Percentiles rank a stretch among this genome's conserved stretches.
Conservation (phyloP, 2,797 vertebrate species). For the Notolabrus celidotus region DNA sequence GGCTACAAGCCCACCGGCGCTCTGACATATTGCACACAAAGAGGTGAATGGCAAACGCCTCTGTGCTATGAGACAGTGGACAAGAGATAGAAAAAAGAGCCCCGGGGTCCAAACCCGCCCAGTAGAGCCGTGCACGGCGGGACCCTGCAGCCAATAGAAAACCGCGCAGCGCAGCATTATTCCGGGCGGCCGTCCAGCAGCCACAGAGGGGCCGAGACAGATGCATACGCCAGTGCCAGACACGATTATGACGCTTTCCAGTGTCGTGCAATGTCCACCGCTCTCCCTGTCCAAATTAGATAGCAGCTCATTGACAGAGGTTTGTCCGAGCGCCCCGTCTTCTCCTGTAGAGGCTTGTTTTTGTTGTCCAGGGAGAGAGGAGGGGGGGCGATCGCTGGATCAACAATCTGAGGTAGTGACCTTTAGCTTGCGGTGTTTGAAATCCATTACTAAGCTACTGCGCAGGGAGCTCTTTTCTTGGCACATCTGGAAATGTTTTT, state of each 20-base stretch:
- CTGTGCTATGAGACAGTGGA: constrained; percentile 68
- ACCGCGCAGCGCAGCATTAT: constrained; percentile 81
- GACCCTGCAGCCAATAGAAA: constrained; percentile 79
- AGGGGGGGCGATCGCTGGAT: constrained; percentile 34
- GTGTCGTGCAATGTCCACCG: constrained; percentile 63
- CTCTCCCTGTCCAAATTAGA: constrained; percentile 64
- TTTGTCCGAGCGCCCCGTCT: constrained; percentile 26
- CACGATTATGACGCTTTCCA: constrained; percentile 86
- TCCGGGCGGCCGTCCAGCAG: constrained; percentile 88
- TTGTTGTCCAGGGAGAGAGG: constrained; percentile 36
- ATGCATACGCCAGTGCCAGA: constrained; percentile 84
- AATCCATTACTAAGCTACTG: constrained; percentile 73
- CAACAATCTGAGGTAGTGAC: constrained; percentile 71
- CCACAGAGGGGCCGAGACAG: constrained; percentile 78
- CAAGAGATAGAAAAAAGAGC: constrained; percentile 60
- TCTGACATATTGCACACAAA: constrained; percentile 59
- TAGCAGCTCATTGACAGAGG: constrained; percentile 51
- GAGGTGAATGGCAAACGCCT: constrained; percentile 50
- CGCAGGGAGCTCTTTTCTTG: constrained; percentile 63
- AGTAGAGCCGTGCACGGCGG: constrained; percentile 68
- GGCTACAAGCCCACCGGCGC: constrained; percentile 58
- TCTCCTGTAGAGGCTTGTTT: constrained; percentile 21
- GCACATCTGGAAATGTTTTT: constrained; percentile 84
- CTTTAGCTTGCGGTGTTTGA: constrained; percentile 61
- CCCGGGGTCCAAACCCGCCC: constrained; percentile 63